Percentiles rank a stretch among this genome's conserved stretches.
Conservation (phyloP, 1,140 invertebrate species). For the Belonocnema kinseyi region DNA sequence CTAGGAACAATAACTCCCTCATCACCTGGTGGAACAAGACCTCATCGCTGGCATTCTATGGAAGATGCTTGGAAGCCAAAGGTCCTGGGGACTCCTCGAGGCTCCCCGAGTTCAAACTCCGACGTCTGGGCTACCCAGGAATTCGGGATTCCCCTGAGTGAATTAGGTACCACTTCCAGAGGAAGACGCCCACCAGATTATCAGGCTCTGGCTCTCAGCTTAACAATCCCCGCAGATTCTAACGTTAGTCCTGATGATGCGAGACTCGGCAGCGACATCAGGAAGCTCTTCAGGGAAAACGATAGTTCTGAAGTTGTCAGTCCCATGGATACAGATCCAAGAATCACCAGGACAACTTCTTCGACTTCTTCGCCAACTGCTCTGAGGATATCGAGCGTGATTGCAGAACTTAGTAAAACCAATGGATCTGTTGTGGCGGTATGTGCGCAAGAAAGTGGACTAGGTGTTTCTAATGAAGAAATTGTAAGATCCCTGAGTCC, state of each 20-base stretch:
- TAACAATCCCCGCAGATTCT: constrained; percentile 57
- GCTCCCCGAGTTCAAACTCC: constrained; percentile 61
- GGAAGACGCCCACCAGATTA: constrained; percentile 54
- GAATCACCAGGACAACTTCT: constrained; percentile 42
- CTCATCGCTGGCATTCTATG: constrained; percentile 78
- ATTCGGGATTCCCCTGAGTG: constrained; percentile 70
- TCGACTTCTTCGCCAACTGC: constrained; percentile 51
- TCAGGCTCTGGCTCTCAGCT: constrained; percentile 39
- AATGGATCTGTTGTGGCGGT: constrained; percentile 31
- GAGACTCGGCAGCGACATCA: constrained; percentile 55
- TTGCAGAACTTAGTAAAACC: constrained; percentile 35
- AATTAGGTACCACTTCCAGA: constrained; percentile 58
- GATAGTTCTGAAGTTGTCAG: constrained; percentile 33
- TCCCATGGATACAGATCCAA: constrained; percentile 45
- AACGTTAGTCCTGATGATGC: constrained; percentile 54
- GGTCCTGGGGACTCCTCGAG: constrained; percentile 48
- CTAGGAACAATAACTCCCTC: constrained; percentile 73
- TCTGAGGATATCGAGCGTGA: constrained; percentile 37
- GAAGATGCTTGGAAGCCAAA: constrained; percentile 76
- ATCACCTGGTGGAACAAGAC: constrained; percentile 42
- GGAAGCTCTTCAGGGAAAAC: constrained; percentile 55
- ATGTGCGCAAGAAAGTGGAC: constrained; percentile 24
- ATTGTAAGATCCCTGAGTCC: constrained; percentile 49
- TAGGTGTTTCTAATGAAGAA: constrained; percentile 40
- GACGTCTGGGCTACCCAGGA: constrained; percentile 74